Base-by-base conservation (phyloP, 2,797 vertebrate species). In the Sebastes umbrosus region DNA sequence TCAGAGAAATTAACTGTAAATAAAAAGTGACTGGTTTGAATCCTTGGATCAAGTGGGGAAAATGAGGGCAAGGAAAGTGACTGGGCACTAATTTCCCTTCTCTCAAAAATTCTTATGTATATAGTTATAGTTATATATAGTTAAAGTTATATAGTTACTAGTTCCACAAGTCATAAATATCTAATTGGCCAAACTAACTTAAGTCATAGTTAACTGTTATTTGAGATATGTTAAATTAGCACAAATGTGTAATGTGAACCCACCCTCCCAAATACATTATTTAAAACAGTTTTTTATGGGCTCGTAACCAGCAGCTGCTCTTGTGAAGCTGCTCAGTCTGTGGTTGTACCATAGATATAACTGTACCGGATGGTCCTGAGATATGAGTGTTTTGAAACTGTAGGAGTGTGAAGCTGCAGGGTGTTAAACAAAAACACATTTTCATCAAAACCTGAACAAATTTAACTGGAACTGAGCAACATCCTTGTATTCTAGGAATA, bases 401-500 rank as follows among this genome's bases (percentile, higher is more conserved):
- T 7, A 50, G 39, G 52, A 79, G 57, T 74, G 60, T 69, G 69
- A 69, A 74, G 69, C 62, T 12, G 29, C 46, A 52, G 55, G 69
- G 25, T 58, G 55, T 60, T 60, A 24, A 63, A 59, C 32, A n/a
- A 43, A 62, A 66, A 13, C 16, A 50, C 14, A 52, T 69, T 64
- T 52, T 60, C 20, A 62, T 78, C 20, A 14, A 66, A 63, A 62
- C 11, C 11, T 75, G 24, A 34, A 69, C 5, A 72, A 31, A 71
- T 36, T 4, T 43, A 6, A 9, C 46, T 16, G 43, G 3, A 39
- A 27, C 24, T 52, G 11, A 69, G 20, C n/a, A 71, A 34, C 13
- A 50, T 62, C 14, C 2, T 3, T 22, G 8, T 22, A 4, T 31
- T 54, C 3, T 8, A 9, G 8, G 24, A 67, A 9, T 12, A 39